Percentiles rank a stretch among this genome's conserved stretches.
phyloP scores from a whole-genome alignment of 1,140 invertebrate species.

The Leptoteleia sp. region DNA sequence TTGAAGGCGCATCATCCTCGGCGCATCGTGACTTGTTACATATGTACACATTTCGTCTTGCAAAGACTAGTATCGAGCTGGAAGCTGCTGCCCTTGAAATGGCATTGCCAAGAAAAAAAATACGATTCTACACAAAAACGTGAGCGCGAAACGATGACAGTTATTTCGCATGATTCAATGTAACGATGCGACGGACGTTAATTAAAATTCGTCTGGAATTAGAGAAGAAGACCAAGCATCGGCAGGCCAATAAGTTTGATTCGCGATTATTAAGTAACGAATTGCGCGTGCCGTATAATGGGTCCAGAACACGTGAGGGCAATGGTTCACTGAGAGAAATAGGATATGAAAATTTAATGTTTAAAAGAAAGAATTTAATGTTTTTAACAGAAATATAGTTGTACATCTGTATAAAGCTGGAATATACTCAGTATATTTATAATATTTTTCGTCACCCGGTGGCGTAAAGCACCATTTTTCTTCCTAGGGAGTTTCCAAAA shows the following conservation, averaged over 20 bases:
- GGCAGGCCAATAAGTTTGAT: slow-evolving; percentile 8
- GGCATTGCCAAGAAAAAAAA: slow-evolving; percentile 22
- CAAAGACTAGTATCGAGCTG: slow-evolving; percentile 18
- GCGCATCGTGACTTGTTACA: slow-evolving; percentile 4
- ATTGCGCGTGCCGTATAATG: neutral
- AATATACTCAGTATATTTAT: too few species aligned
- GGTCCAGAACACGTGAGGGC: too few species aligned
- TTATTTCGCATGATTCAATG: slow-evolving; percentile 6
- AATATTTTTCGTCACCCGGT: too few species aligned
- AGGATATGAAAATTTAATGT: too few species aligned
- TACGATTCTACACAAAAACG: slow-evolving; percentile 19
- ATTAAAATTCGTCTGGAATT: slow-evolving; percentile 10
- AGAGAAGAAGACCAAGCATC: neutral
- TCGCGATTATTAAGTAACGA: slow-evolving; percentile 6
- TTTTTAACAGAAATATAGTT: too few species aligned
- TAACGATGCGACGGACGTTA: neutral
- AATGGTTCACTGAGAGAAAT: too few species aligned
- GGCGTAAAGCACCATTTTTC: too few species aligned
- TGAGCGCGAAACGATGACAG: slow-evolving; percentile 29
- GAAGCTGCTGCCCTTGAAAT: slow-evolving; percentile 42
- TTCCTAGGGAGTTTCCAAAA: too few species aligned
- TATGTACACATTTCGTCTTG: slow-evolving; percentile 9
- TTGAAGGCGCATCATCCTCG: neutral
- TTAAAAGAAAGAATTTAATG: too few species aligned
- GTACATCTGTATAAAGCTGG: too few species aligned